These are phyloP conservation scores for Sphyrna mokarran DNA, from an alignment of 2,113 vertebrate species.

Conservation along the genomic window DNA sequence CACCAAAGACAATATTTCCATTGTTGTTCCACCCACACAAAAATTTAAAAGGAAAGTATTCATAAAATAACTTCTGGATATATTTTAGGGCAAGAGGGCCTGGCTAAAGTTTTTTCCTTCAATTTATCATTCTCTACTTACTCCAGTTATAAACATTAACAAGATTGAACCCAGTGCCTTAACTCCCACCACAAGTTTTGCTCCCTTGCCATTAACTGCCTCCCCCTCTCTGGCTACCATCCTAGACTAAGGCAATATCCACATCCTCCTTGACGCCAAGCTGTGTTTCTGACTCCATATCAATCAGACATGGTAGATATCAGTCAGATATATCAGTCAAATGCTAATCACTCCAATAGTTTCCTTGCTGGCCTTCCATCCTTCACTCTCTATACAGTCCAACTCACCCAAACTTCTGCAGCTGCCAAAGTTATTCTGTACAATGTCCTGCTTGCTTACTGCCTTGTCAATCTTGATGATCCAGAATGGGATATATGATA, in stretches of 20 bases:
- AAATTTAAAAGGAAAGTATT: constrained; percentile 15
- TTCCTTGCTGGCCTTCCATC: background rate
- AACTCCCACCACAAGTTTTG: background rate
- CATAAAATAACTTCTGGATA: background rate
- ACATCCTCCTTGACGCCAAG: background rate
- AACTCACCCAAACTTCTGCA: background rate
- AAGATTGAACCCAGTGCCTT: background rate
- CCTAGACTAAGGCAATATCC: background rate
- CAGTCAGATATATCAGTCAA: background rate
- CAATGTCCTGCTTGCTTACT: background rate
- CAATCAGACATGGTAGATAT: too few relatives aligned
- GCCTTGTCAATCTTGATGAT: background rate
- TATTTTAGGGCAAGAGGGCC: background rate
- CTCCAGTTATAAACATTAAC: background rate
- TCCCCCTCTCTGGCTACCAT: background rate
- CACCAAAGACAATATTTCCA: background rate
- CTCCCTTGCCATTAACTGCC: background rate
- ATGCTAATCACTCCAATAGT: background rate
- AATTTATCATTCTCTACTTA: background rate
- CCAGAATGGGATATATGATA: background rate
- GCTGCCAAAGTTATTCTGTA: background rate
- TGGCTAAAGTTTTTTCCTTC: background rate
- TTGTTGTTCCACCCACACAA: constrained; percentile 22
- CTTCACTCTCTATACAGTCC: background rate
- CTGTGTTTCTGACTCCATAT: background rate